These are phyloP conservation scores for Ceriagrion tenellum DNA, from an alignment of 2,888 invertebrate genomes.

Conservation along the genomic window DNA sequence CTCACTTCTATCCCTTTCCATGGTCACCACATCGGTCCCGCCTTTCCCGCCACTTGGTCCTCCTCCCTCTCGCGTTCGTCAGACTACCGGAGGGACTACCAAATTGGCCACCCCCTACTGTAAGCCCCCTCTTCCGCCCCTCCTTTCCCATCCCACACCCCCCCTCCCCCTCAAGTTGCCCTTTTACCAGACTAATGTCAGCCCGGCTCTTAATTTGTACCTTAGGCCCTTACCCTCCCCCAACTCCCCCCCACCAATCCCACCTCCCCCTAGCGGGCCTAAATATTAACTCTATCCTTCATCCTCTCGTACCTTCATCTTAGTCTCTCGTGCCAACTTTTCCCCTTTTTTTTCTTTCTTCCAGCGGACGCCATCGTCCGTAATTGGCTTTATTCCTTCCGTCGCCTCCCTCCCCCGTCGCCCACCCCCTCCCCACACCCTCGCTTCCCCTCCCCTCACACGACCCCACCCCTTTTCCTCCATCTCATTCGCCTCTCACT, in stretches of 20 bases:
- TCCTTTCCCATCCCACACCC: not conserved
- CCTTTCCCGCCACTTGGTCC: not conserved
- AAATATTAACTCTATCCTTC: constrained; percentile 67
- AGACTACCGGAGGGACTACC: not conserved
- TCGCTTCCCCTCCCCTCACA: not conserved
- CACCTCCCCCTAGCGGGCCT: not conserved
- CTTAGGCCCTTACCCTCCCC: not conserved
- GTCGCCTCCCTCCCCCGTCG: not conserved
- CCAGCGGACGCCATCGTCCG: constrained; percentile 36
- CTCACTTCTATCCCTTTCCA: not conserved
- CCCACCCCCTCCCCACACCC: not conserved
- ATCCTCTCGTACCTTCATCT: not conserved
- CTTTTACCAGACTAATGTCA: constrained; percentile 39
- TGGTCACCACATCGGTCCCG: not conserved
- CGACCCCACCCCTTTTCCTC: not conserved
- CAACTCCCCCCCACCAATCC: not conserved
- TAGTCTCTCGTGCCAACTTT: not conserved
- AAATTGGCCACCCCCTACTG: constrained; percentile 27
- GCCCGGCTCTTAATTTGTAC: constrained; percentile 63
- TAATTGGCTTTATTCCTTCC: constrained; percentile 60
- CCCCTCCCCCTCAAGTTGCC: not conserved
- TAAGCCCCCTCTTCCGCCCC: not conserved
- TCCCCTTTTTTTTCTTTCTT: not conserved
- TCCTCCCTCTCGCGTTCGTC: not conserved
- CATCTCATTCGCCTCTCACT: too few relatives aligned